Percentiles rank a stretch among this genome's conserved stretches.
phyloP scores from a whole-genome alignment of 1,140 invertebrate genomes.

The Brachionus rubens region DNA sequence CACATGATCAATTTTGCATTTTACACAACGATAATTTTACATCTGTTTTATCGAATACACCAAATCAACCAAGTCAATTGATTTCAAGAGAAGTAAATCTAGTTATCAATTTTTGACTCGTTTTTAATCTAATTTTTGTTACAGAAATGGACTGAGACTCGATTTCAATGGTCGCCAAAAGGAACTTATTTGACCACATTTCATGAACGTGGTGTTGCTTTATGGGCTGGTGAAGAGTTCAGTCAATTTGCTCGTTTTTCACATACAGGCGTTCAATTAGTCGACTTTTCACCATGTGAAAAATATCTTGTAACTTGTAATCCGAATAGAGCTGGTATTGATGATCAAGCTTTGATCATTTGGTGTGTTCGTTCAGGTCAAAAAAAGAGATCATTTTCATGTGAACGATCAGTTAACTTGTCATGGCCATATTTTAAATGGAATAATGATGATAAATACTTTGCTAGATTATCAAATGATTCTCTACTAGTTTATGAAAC shows the following conservation, averaged over 20 bases:
- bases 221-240: constrained; percentile 94
- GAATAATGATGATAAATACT: constrained; percentile 94
- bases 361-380: constrained; percentile 89
- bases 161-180: constrained; percentile 91
- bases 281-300: constrained; percentile 96
- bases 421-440: constrained; percentile 81
- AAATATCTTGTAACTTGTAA: constrained; percentile 90
- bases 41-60: constrained; percentile 72
- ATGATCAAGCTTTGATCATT: constrained; percentile 61
- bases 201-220: constrained; percentile 85
- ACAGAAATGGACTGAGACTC: constrained; percentile 87
- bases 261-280: constrained; percentile 84
- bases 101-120: not conserved
- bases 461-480: constrained; percentile 70
- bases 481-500: constrained; percentile 91
- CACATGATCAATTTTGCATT: constrained; percentile 89
- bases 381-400: constrained; percentile 83
- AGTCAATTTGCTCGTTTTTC: constrained; percentile 80
- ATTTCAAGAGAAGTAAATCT: constrained; percentile 71
- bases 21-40: constrained; percentile 76
- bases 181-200: constrained; percentile 94
- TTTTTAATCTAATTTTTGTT: not conserved
- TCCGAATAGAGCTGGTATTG: constrained; percentile 67
- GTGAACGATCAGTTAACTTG: constrained; percentile 65
- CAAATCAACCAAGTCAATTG: constrained; percentile 70